Base-by-base conservation (phyloP, 2,113 vertebrate genomes). In the rat (Rattus norvegicus) region DNA sequence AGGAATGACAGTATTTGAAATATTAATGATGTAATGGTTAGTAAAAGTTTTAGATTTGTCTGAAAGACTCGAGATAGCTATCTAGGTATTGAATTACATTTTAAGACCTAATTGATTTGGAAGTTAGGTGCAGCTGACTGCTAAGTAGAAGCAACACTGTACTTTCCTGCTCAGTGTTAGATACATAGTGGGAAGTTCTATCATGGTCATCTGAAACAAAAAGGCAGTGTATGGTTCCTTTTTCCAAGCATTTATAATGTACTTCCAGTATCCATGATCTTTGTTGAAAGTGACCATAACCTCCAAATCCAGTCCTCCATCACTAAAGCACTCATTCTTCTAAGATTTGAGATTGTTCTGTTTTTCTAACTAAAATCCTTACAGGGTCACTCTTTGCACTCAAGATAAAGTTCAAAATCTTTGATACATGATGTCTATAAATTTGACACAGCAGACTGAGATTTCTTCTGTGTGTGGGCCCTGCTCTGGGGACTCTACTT, bases 31-130 rank as follows among this genome's bases (percentile, higher is more conserved):
- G 26, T 47, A 8, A 26, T 95, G 72, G 22, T 54, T 39, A 47
- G 5, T 63, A 81, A 54, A 43, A 69, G 1, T 54, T 95, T 91
- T 33, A 12, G 26, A 69, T 92, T 93, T 94, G 76, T 7, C 59
- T 63, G 39, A 91, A 91, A 24, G 59, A 65, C 77, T 97, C 52
- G 79, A 59, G 26, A 87, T 87, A 47, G 86, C 81, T 83, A 95
- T 90, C 39, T 72, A 83, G 85, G 59, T 69, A 56, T 56, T 83
- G 54, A 91, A 67, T 72, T 85, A 22, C 59, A 72, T 85, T 92
- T 95, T 86, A 39, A 79, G 88, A 88, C 76, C 12, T 28, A 92
- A 61, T 56, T n/a, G 39, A 92, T 49, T 39, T 56, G 39, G 54
- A 87, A 92, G 43, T 22, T 30, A 79, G 77, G 67, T 61, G 54